Evolutionary conservation across 2,113 vertebrate genomes (phyloP), one percentile per base, ranked within the genome.

Genomic region (Arvicanthis niloticus): DNA sequence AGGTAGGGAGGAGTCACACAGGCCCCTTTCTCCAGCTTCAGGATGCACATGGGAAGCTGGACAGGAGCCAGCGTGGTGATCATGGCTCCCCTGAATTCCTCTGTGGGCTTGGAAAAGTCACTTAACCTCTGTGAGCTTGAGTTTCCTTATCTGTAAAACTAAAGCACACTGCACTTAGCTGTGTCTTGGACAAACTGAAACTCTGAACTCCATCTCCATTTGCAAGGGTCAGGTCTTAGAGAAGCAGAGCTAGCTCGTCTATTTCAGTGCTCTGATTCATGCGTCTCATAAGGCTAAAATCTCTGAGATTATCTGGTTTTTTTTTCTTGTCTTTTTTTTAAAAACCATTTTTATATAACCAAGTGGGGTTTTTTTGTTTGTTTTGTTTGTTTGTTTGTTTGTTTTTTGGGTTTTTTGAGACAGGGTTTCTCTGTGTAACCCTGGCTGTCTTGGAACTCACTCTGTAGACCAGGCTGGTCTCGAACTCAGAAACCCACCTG

Each of bases 91-190:
- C 91, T 95, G 90, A 95, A 84, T 93, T 94, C 81, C 88, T 53
- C 31, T 73, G 90, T 91, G 95, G 91, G 89, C 81, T 86, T 95
- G 60, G 77, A 78, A 95, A 95, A 96, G 96, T 92, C 96, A 89
- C 88, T 89, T 94, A 93, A 93, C 86, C 88, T 96, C 93, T 72
- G 72, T 22, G 70, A 85, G 73, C 91, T 97, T 97, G 77, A 34
- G 3, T 93, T 93, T 96, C 93, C 67, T 73, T 92, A 87, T 84
- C 82, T 92, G n/a, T 91, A 80, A 95, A 94, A 91, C 92, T 67
- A 89, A 76, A 92, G 42, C 58, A 6, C n/a, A 45, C 5, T 80
- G 93, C 40, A 88, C 40, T 84, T 84, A 96, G 40, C 62, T 88
- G 60, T 92, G 90, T 93, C 88, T 94, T 78, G n/a, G 45, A 67